Evolutionary conservation across 1,140 invertebrate species (phyloP).

Genomic region (Drosophila miranda): DNA sequence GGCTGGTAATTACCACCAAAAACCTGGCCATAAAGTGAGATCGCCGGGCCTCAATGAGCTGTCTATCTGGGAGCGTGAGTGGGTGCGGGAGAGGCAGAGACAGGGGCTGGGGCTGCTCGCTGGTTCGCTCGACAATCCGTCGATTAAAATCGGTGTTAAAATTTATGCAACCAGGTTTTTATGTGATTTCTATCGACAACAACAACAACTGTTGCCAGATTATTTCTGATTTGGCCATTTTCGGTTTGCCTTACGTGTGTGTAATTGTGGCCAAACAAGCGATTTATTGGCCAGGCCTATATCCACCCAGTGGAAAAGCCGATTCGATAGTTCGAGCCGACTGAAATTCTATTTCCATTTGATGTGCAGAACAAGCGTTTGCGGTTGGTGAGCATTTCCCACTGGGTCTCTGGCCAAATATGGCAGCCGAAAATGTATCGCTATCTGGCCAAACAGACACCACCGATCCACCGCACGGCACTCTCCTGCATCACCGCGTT

Average conservation of each 20-base stretch:
- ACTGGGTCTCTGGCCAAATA: conserved; percentile 33
- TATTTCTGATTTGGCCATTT: conserved; percentile 53
- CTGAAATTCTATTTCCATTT: conserved; percentile 2
- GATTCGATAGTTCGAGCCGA: not conserved
- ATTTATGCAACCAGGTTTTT: conserved; percentile 77
- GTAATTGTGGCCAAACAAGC: conserved; percentile 66
- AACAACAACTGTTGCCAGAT: conserved; percentile 40
- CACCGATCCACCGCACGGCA: not conserved
- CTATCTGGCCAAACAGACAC: conserved; percentile 23
- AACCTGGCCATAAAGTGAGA: conserved; percentile 58
- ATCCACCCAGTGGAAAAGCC: conserved; percentile 50
- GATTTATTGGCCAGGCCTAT: conserved; percentile 54
- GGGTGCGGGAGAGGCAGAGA: not conserved
- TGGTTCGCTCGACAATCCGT: conserved; percentile 53
- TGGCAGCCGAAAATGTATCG: conserved; percentile 42
- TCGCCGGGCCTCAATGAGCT: conserved; percentile 54
- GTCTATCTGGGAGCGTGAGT: conserved; percentile 12
- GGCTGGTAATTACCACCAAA: conserved; percentile 67
- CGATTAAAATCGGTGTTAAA: conserved; percentile 80
- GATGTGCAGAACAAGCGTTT: conserved; percentile 10
- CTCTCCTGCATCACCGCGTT: not conserved
- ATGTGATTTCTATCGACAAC: conserved; percentile 64
- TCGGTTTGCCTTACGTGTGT: conserved; percentile 34
- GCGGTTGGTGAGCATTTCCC: conserved; percentile 15
- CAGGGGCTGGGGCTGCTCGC: conserved; percentile 10